Evolutionary conservation across 1,140 invertebrate species (phyloP), one percentile per base, ranked within the genome.

Genomic region (Nixonia krombeini): DNA sequence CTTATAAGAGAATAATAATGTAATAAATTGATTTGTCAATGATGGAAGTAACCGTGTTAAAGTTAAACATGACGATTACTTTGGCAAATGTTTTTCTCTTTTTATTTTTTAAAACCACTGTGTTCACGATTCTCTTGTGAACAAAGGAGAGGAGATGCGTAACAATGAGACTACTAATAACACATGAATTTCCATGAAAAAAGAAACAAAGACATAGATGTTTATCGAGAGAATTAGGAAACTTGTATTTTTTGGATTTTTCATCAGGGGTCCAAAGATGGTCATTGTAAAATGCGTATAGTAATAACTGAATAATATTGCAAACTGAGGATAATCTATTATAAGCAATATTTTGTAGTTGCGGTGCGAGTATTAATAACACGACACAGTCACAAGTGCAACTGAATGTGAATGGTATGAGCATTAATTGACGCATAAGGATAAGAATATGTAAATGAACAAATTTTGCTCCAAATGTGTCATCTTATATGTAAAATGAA

Each of bases 201-300:
- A 51, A 42, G 26, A 38, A 13, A 17, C 41, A 55, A 51, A n/a
- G 49, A 49, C 53, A 33, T 45, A 64, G 58, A 38, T 25, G 49
- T 56, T 47, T 64, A 64, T 56, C 45, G 51, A 61, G 47, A 41
- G 51, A 37, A 64, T 53, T 28, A 67, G 41, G 37, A 57, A 72
- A 57, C 56, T 67, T 70, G 63, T 70, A 70, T 73, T 77, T 79
- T 76, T 76, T 77, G 71, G 68, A 82, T 81, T 80, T 79, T 73
- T 81, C 63, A 72, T 68, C 66, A 78, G 61, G 82, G 81, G 79
- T 84, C 80, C 81, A 83, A 84, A 79, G 59, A 61, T 76, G 68
- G 63, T 82, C 67, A 73, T 74, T 77, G 68, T 78, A 72, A 68
- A 74, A 72, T 72, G 57, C 66, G 61, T 62, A 46, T 50, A 53